Evolutionary conservation across 2,797 vertebrate species (phyloP).

Genomic region (Melanotaenia parkinsoni): DNA sequence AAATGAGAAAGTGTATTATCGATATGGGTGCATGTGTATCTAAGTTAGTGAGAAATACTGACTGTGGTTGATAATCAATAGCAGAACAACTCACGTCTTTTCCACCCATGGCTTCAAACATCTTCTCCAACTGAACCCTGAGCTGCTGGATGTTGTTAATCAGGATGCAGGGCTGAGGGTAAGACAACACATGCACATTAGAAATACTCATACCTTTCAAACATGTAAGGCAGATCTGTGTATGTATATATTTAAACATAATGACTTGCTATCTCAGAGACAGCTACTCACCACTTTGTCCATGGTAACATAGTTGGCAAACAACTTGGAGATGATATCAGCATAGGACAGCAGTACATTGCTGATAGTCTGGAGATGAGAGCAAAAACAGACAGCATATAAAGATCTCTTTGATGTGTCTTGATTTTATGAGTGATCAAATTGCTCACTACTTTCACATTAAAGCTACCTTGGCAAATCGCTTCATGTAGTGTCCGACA

Average conservation of each 20-base stretch:
- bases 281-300: constrained; percentile 90
- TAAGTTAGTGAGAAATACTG: background rate
- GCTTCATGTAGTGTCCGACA: constrained; percentile 97
- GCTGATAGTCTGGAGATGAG: constrained; percentile 91
- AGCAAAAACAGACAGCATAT: background rate
- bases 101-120: constrained; percentile 99
- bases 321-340: constrained; percentile 95
- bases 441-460: background rate
- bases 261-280: background rate
- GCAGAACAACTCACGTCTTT: constrained; percentile 87
- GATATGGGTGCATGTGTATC: background rate
- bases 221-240: background rate
- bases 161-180: constrained; percentile 92
- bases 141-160: constrained; percentile 99
- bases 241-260: background rate
- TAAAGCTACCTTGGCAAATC: constrained; percentile 92
- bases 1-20: background rate
- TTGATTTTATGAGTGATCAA: background rate
- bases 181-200: constrained; percentile 11
- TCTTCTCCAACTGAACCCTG: constrained; percentile 96
- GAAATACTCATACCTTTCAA: background rate
- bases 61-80: background rate
- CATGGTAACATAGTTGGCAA: constrained; percentile 94
- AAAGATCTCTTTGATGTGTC: background rate
- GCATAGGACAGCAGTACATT: constrained; percentile 96